A percentile compares a stretch with the other conserved stretches of the same genome.
These are phyloP conservation scores for Daboia siamensis DNA, from an alignment of 2,113 vertebrate genomes.

Conservation along the genomic window DNA sequence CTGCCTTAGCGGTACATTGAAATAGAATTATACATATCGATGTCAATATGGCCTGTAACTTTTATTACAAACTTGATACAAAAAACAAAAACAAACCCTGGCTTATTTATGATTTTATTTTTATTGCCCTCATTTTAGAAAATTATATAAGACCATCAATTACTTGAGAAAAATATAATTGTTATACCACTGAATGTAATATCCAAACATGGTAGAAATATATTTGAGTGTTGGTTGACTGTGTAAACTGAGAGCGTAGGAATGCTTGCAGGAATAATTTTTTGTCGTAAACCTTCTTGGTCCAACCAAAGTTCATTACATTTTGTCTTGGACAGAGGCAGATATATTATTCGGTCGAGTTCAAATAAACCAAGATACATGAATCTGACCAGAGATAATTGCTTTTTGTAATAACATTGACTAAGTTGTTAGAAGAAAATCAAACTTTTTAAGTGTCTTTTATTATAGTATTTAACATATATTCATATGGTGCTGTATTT, in stretches of 20 bases:
- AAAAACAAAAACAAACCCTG: constrained; percentile 21
- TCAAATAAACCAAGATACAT: not conserved
- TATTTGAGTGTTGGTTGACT: not conserved
- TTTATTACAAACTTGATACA: not conserved
- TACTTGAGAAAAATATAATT: constrained; percentile 1
- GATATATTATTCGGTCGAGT: not conserved
- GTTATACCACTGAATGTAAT: not conserved
- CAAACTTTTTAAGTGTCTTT: not conserved
- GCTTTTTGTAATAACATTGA: not conserved
- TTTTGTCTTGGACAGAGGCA: not conserved
- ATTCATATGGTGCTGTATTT: not conserved
- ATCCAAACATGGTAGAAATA: constrained; percentile 12
- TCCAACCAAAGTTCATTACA: not conserved
- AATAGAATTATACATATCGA: not conserved
- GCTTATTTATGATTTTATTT: constrained; percentile 8
- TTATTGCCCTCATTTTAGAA: not conserved
- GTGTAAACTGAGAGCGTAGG: not conserved
- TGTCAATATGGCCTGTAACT: not conserved
- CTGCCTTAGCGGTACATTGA: not conserved
- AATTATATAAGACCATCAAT: not conserved
- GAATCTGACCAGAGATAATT: too few species aligned
- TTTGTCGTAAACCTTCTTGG: not conserved
- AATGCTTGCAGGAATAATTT: not conserved
- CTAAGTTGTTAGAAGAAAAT: not conserved
- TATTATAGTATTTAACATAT: not conserved